Percentiles rank a stretch among this genome's conserved stretches.
Conservation (phyloP, 2,888 invertebrate species). For the Dryobota labecula region DNA sequence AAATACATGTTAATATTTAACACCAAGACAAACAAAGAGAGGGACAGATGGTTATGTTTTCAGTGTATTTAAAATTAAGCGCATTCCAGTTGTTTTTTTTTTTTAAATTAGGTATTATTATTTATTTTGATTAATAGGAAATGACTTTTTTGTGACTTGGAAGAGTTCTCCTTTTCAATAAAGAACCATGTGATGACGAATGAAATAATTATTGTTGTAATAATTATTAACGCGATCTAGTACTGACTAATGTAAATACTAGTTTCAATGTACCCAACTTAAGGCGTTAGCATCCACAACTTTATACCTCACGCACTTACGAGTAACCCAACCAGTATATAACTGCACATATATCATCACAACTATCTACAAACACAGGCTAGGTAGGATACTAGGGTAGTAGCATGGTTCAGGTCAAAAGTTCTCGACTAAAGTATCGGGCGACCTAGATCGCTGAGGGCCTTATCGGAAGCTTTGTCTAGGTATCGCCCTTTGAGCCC, state of each 20-base stretch:
- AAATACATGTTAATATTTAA: conserved; percentile 25
- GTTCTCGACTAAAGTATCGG: conserved; percentile 58
- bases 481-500: conserved; percentile 54
- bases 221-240: conserved; percentile 10
- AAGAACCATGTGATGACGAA: background rate
- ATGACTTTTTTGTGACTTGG: background rate
- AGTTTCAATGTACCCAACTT: conserved; percentile 23
- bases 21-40: background rate
- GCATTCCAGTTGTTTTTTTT: too few relatives aligned
- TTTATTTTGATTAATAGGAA: too few relatives aligned
- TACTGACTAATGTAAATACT: background rate
- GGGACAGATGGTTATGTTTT: too few relatives aligned
- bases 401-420: conserved; percentile 45
- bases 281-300: conserved; percentile 26
- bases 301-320: background rate
- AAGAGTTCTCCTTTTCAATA: background rate
- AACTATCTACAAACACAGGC: conserved; percentile 6
- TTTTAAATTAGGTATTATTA: too few relatives aligned
- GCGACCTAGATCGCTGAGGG: conserved; percentile 63
- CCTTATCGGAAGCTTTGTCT: conserved; percentile 62
- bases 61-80: too few relatives aligned
- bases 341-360: background rate
- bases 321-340: too few relatives aligned
- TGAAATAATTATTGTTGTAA: background rate
- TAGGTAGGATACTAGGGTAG: conserved; percentile 12